Percentiles rank a stretch among this genome's conserved stretches.
Conservation (phyloP, 2,113 vertebrate genomes). For the Anoplopoma fimbria region DNA sequence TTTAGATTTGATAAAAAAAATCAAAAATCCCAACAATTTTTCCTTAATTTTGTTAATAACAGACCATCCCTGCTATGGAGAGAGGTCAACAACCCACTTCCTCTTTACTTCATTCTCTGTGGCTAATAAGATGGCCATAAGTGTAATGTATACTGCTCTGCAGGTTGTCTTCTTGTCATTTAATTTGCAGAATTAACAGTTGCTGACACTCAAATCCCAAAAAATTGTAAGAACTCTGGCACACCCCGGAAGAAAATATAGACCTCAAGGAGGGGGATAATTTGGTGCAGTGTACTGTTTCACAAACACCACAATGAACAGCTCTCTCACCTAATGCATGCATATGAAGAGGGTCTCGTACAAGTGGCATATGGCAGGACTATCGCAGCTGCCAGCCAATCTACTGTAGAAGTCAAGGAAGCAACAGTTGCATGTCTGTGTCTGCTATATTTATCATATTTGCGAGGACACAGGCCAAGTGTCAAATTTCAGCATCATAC, state of each 20-base stretch:
- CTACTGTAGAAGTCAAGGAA: constrained; percentile 35
- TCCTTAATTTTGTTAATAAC: not conserved
- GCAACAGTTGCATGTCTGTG: constrained; percentile 53
- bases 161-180: constrained; percentile 5
- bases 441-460: constrained; percentile 76
- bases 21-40: not conserved
- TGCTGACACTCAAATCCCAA: constrained; percentile 5
- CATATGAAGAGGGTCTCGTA: not conserved
- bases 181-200: constrained; percentile 8
- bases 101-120: not conserved
- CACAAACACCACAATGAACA: constrained; percentile 1
- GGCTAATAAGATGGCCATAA: not conserved
- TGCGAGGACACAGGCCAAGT: constrained; percentile 50
- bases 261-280: not conserved
- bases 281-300: not conserved
- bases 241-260: constrained; percentile 6
- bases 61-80: not conserved
- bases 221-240: not conserved
- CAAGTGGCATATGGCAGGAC: not conserved
- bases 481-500: constrained; percentile 66
- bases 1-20: not conserved
- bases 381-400: constrained; percentile 43
- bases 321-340: not conserved
- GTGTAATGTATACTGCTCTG: constrained; percentile 5
- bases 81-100: not conserved